Evolutionary conservation across 2,113 vertebrate genomes (phyloP), one percentile per base, ranked within the genome.

Genomic region (Dipodomys merriami): DNA sequence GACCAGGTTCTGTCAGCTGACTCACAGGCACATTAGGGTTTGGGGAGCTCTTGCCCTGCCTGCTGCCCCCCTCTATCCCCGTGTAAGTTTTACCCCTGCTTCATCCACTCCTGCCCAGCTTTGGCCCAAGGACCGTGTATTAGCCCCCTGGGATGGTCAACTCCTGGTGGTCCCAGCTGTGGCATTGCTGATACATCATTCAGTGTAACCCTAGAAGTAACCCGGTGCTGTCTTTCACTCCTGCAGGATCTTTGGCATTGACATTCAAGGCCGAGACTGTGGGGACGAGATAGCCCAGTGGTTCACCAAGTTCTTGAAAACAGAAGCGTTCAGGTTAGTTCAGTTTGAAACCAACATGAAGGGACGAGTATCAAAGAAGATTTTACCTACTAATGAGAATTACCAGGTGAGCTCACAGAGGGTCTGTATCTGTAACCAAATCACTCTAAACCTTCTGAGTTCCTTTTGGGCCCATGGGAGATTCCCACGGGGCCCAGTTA

Each of bases 241-340:
- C 88, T 73, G 9, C 88, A 98, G 99, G 96, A 35, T 99, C 25
- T 99, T 99, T 57, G 96, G 98, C 29, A 1, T 90, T 1, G 97
- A 99, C 94, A 98, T 98, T 35, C 97, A 99, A 94, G 99, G 99
- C 81, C 98, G 98, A 77, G 99, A 99, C 89, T 99, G 99, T 77
- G 99, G 99, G 0, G 98, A 99, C 1, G 97, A 98, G 67, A 98
- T 96, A 0, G 99, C 99, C 13, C 87, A 93, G 57, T 99, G 99
- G 99, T 96, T 99, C 80, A 98, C 98, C 33, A 94, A 64, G 78
- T 99, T 97, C 94, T 95, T 99, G 88, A 98, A 94, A 8, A 97
- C 97, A 3, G 97, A 98, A 68, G 95, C 97, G 0, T 98, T 97
- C 88, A 98, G 98, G 39, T 53, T 99, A 97, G 99, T 99, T 93